Evolutionary conservation across 2,113 vertebrate species (phyloP).

Genomic region (Osmerus mordax): DNA sequence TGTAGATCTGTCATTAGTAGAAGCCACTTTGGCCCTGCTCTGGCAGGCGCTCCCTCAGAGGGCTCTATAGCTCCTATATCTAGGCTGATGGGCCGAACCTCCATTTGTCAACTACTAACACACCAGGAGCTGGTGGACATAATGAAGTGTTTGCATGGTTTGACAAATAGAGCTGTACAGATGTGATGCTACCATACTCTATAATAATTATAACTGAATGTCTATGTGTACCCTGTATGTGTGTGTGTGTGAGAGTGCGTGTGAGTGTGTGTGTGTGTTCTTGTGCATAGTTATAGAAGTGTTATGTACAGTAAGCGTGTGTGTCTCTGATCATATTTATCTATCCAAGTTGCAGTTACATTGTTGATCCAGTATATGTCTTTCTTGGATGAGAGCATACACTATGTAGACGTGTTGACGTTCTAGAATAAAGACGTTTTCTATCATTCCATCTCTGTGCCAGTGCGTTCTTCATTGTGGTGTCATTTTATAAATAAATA

Average conservation of each 20-base stretch:
- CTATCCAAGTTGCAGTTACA: neutral
- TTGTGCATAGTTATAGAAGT: neutral
- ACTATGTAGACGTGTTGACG: too few species aligned
- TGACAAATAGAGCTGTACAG: neutral
- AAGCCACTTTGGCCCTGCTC: neutral
- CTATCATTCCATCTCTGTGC: neutral
- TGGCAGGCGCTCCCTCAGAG: neutral
- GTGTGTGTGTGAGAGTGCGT: neutral
- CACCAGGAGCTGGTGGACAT: neutral
- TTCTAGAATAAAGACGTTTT: neutral
- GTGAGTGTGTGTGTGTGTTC: neutral
- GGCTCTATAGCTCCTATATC: neutral
- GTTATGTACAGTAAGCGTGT: neutral
- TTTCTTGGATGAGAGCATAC: neutral
- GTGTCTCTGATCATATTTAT: neutral
- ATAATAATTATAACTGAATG: neutral
- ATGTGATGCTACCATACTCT: neutral
- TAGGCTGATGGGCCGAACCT: neutral
- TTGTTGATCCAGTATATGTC: neutral
- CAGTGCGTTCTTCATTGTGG: too few species aligned
- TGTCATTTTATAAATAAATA: neutral
- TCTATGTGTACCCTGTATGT: neutral
- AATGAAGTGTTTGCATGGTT: neutral
- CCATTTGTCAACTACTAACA: neutral
- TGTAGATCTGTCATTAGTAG: neutral